phyloP scores from a whole-genome alignment of 2,888 invertebrate genomes.

The Drosophila niveifrons region DNA sequence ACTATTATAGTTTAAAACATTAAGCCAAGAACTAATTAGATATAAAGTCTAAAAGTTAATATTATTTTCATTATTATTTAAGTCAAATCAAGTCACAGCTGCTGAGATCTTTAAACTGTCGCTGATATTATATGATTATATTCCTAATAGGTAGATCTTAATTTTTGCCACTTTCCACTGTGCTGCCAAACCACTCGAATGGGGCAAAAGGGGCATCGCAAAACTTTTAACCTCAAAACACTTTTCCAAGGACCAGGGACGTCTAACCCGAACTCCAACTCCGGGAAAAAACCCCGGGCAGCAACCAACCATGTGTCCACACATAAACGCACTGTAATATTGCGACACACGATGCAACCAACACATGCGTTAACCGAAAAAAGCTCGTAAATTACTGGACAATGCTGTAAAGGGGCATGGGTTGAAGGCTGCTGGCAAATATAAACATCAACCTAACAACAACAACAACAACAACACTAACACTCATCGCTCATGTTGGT shows the following conservation, averaged over 20 bases:
- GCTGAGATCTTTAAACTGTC: too few relatives aligned
- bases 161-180: constrained; percentile 11
- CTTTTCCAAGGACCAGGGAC: constrained; percentile 60
- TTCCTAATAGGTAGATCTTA: neutral
- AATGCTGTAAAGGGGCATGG: constrained; percentile 42
- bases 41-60: too few relatives aligned
- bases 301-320: constrained; percentile 39
- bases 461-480: constrained; percentile 52
- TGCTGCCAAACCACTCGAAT: constrained; percentile 23
- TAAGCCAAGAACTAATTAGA: too few relatives aligned
- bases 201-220: constrained; percentile 28
- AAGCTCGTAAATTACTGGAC: constrained; percentile 81
- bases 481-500: constrained; percentile 84
- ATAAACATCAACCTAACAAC: constrained; percentile 73
- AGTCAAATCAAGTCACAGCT: too few relatives aligned
- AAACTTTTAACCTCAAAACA: constrained; percentile 75
- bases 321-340: constrained; percentile 45
- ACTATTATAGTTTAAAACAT: too few relatives aligned
- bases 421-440: constrained; percentile 60
- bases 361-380: constrained; percentile 67
- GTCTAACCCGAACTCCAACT: constrained; percentile 20
- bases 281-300: too few relatives aligned
- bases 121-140: too few relatives aligned
- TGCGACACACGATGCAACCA: constrained; percentile 74
- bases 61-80: too few relatives aligned